Percentiles rank a stretch among this genome's conserved stretches.
phyloP scores from a whole-genome alignment of 2,113 vertebrate genomes.

The Urocolius indicus region DNA sequence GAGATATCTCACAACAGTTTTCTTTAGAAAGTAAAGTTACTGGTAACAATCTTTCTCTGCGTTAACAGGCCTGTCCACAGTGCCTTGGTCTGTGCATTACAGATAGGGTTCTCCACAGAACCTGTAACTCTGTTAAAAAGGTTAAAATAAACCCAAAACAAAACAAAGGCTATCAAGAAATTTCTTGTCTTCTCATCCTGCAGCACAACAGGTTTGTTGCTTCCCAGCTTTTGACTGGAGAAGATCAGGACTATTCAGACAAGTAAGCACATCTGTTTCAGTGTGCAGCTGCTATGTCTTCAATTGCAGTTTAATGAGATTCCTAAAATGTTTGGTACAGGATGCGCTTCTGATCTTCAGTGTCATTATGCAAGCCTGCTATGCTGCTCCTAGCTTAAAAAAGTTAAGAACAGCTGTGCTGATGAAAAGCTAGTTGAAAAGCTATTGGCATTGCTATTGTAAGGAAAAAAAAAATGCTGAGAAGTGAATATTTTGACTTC shows the following conservation, averaged over 20 bases:
- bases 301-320: slow-evolving; percentile 66
- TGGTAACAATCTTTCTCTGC: background rate
- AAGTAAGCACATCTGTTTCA: slow-evolving; percentile 69
- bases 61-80: background rate
- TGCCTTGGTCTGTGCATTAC: background rate
- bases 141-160: too few relatives aligned
- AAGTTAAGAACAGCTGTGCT: slow-evolving; percentile 35
- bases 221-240: slow-evolving; percentile 42
- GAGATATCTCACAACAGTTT: background rate
- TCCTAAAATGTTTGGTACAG: slow-evolving; percentile 70
- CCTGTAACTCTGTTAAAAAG: background rate
- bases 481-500: background rate
- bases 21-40: background rate
- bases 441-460: background rate
- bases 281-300: slow-evolving; percentile 68
- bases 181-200: background rate
- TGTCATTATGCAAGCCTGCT: slow-evolving; percentile 45
- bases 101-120: background rate
- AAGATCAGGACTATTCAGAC: slow-evolving; percentile 56
- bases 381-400: slow-evolving; percentile 20
- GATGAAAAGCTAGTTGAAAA: background rate
- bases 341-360: slow-evolving; percentile 63
- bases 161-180: background rate
- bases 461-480: background rate
- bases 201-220: background rate